phyloP scores from a whole-genome alignment of 2,888 invertebrate species.

The Sphinx pinastri region DNA sequence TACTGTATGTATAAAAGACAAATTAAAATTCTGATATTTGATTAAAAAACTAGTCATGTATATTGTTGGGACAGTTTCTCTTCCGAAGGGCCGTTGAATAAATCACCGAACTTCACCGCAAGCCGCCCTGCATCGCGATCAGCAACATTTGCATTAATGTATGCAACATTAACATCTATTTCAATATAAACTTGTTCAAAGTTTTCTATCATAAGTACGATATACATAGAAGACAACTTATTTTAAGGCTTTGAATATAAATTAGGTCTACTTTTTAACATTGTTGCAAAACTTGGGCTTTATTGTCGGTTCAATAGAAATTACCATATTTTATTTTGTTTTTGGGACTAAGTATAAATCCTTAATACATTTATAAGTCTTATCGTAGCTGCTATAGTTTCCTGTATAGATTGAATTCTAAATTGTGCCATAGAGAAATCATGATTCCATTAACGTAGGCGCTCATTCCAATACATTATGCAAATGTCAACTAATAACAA shows the following conservation, averaged over 20 bases:
- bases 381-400: neutral
- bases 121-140: constrained; percentile 30
- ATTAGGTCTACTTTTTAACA: no score
- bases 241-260: neutral
- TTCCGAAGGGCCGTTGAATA: constrained; percentile 20
- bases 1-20: neutral
- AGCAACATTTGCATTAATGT: constrained; percentile 35
- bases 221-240: neutral
- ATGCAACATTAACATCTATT: constrained; percentile 34
- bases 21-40: constrained; percentile 11
- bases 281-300: no score
- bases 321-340: no score
- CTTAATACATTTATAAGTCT: no score
- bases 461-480: neutral
- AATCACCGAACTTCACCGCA: constrained; percentile 21
- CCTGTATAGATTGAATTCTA: neutral
- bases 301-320: no score
- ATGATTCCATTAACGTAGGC: constrained; percentile 7
- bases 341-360: no score
- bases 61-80: constrained; percentile 13
- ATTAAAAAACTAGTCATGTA: constrained; percentile 22
- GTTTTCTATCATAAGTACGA: neutral
- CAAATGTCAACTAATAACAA: constrained; percentile 17
- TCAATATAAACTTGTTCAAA: constrained; percentile 2
- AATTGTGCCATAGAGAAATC: constrained; percentile 4